Percentiles rank a stretch among this genome's conserved stretches.
Evolutionary conservation across 2,797 vertebrate genomes (phyloP).

Genomic region (Enteromius thamalakanensis): DNA sequence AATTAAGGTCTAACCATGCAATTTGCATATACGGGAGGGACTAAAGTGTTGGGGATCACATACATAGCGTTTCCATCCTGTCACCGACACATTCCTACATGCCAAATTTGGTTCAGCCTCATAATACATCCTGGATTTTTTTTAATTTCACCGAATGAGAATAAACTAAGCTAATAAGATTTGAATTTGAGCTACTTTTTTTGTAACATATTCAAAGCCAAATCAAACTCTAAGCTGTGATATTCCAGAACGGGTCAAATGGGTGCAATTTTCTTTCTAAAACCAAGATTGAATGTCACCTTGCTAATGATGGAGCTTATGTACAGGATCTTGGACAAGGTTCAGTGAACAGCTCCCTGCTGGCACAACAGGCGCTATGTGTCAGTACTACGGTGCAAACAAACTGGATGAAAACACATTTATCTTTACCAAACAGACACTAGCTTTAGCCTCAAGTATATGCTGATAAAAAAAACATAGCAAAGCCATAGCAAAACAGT

Average conservation of each 20-base stretch:
- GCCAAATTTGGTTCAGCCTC: constrained; percentile 6
- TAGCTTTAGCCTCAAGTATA: constrained; percentile 16
- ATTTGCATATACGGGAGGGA: neutral
- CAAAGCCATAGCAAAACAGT: neutral
- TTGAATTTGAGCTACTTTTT: neutral
- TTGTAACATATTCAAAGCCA: neutral
- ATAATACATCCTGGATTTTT: constrained; percentile 24
- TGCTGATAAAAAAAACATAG: neutral
- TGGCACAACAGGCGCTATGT: constrained; percentile 34
- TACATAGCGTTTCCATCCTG: constrained; percentile 15
- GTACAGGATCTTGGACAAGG: constrained; percentile 28
- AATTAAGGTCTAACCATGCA: constrained; percentile 12
- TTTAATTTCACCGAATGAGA: no score
- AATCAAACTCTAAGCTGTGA: neutral
- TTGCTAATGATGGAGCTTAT: constrained; percentile 31
- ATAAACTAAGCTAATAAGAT: neutral
- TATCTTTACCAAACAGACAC: constrained; percentile 18
- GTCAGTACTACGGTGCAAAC: constrained; percentile 39
- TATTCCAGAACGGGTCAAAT: neutral
- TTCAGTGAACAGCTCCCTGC: neutral
- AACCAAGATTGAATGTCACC: constrained; percentile 28
- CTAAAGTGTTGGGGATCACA: constrained; percentile 1
- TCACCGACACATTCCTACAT: constrained; percentile 11
- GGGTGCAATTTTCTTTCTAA: neutral
- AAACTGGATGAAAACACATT: constrained; percentile 30